Evolutionary conservation across 2,113 vertebrate genomes (phyloP).

Genomic region (Oxygymnocypris stewartii): DNA sequence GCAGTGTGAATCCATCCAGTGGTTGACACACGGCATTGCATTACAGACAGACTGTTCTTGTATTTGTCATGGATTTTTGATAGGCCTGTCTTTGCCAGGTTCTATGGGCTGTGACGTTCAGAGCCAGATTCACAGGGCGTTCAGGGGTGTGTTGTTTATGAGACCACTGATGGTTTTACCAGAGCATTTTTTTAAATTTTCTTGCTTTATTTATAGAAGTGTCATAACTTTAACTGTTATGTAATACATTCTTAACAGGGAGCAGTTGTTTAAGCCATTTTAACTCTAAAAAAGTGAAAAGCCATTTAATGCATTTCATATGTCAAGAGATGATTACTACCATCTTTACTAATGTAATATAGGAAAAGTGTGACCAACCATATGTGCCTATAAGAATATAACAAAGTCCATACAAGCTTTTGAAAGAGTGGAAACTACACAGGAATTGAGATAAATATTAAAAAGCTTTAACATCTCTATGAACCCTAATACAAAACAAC

Average conservation of each 20-base stretch:
- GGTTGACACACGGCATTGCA: constrained; percentile 54
- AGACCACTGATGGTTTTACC: constrained; percentile 62
- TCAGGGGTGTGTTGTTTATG: constrained; percentile 61
- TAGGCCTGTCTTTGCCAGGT: constrained; percentile 51
- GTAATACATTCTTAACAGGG: constrained; percentile 59
- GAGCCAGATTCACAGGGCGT: constrained; percentile 57
- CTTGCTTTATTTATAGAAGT: constrained; percentile 63
- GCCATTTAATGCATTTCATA: constrained; percentile 57
- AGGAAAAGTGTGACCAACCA: constrained; percentile 43
- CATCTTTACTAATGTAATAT: constrained; percentile 54
- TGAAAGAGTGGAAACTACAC: not conserved
- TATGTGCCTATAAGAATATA: constrained; percentile 42
- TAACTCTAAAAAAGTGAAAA: constrained; percentile 52
- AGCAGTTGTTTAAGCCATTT: constrained; percentile 55
- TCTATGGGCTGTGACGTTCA: constrained; percentile 47
- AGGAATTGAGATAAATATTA: constrained; percentile 5
- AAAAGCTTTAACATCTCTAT: not conserved
- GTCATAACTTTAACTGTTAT: constrained; percentile 59
- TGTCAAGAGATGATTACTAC: constrained; percentile 57
- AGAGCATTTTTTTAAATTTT: constrained; percentile 51
- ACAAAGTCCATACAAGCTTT: not conserved
- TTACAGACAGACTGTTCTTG: constrained; percentile 58
- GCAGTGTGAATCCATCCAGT: constrained; percentile 54
- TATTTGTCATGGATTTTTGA: constrained; percentile 59
- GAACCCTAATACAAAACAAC: not conserved